Evolutionary conservation across 2,113 vertebrate species (phyloP), one percentile per base, ranked within the genome.

Genomic region (Brachirus orientalis): DNA sequence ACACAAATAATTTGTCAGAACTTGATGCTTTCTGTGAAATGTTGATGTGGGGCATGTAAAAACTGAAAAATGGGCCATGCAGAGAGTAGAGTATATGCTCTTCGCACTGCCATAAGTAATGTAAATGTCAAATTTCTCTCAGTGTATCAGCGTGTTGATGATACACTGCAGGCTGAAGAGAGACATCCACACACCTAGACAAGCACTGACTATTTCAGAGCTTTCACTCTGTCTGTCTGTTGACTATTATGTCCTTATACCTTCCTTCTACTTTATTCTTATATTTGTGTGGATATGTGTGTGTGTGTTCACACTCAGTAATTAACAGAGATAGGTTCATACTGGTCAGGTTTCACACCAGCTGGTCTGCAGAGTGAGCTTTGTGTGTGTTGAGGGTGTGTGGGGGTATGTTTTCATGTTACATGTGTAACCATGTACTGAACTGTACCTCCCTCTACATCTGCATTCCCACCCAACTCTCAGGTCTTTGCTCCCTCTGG

Each of bases 131-230:
- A n/a, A 33, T 67, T 65, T 18, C 22, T 64, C 20, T 61, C 14
- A 33, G 37, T 41, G 6, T 65, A n/a, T 64, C 59, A 57, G 36
- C 68, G 18, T 57, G 43, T 52, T 41, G 20, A 57, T 73, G 65
- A 73, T 73, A 55, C 72, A 67, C 62, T 54, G 57, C 38, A 38
- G 54, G 48, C 19, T 63, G 55, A 36, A 1, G 37, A 65, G 33
- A 54, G 10, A 11, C 35, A 35, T 69, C 22, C 36, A 81, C 63
- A 60, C 0, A 8, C 53, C 52, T 41, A 48, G 52, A 38, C 36
- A 52, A 66, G 35, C 33, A 17, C 22, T 82, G 75, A 76, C 79
- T 67, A 70, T 53, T 79, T 82, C 56, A 56, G 37, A 12, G 46
- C 40, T 37, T 51, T 33, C 36, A 6, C n/a, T 44, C 48, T 52